phyloP scores from a whole-genome alignment of 2,888 invertebrate species.

The Plemyria rubiginata region DNA sequence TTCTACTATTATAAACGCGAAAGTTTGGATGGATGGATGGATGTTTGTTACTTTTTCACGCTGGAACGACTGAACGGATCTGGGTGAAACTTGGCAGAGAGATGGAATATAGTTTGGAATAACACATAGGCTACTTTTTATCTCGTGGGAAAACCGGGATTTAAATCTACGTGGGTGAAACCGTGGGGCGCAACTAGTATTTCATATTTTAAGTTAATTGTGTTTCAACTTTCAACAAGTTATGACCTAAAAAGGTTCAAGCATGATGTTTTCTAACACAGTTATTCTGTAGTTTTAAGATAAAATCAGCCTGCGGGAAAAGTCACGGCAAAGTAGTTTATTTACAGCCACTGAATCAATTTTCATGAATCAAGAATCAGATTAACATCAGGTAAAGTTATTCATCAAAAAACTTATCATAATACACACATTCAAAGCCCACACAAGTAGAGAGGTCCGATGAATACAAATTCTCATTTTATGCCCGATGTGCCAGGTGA shows the following conservation, averaged over 20 bases:
- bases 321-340: neutral
- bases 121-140: no score
- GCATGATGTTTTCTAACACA: no score
- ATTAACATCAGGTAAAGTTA: conserved; percentile 11
- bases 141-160: no score
- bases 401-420: conserved; percentile 26
- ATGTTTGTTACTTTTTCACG: no score
- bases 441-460: conserved; percentile 19
- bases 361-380: neutral
- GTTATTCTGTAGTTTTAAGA: no score
- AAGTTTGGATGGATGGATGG: neutral
- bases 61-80: neutral
- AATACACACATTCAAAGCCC: conserved; percentile 26
- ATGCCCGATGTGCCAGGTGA: conserved; percentile 39
- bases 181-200: no score
- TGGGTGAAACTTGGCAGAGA: no score
- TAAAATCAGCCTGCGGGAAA: neutral
- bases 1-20: neutral
- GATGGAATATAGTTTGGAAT: no score
- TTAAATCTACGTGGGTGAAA: no score
- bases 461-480: conserved; percentile 47
- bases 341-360: neutral
- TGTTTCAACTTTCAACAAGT: no score
- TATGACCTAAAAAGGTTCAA: no score
- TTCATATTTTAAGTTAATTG: no score